Base-by-base conservation (phyloP, 2,888 invertebrate genomes). In the Caenorhabditis angaria region DNA sequence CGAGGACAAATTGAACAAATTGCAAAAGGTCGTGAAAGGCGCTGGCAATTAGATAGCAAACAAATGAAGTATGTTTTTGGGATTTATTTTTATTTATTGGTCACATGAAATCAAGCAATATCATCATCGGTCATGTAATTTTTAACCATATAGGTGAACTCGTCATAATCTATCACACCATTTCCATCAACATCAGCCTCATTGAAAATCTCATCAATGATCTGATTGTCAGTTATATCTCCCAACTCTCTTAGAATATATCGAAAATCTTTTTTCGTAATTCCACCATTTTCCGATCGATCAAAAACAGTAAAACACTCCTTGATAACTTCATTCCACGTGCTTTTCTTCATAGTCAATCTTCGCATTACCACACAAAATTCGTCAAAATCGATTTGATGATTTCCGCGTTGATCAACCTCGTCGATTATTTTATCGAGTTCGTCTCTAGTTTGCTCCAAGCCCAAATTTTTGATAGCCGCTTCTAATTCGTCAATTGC, bases 341-440 rank as follows among this genome's bases (percentile, higher is more conserved):
- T 80, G 56, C 79, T 72, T 53, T 84, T 84, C 76, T 86, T 86
- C 72, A 83, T 83, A 58, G 80, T 82, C 32, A 87, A 72, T 12
- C 82, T 71, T 62, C 81, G 64, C 82, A 82, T 82, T 22, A 82
- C 82, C 28, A 76, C 76, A 57, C 82, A 82, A 48, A 81, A 83
- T 71, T 85, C 85, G 65, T 85, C 85, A 55, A 85, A 85, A 59
- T 87, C 86, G 35, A 86, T 86, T 56, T 86, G 85, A 71, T 87
- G 85, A 56, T 86, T 86, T 29, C 85, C 85, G 24, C 86, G 72
- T 72, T 85, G 83, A 62, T 86, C 86, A 8, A 86, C 81, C 76
- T 80, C 25, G 54, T 82, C 76, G 58, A 86, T 86, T 57, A 86
- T 79, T 70, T 77, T 81, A 67, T 86, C 82, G 61, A 86, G 65